These are phyloP conservation scores for Nemopilema nomurai DNA, from an alignment of 30 jellyfish, hydroid and myxozoan species.

Conservation along the genomic window DNA sequence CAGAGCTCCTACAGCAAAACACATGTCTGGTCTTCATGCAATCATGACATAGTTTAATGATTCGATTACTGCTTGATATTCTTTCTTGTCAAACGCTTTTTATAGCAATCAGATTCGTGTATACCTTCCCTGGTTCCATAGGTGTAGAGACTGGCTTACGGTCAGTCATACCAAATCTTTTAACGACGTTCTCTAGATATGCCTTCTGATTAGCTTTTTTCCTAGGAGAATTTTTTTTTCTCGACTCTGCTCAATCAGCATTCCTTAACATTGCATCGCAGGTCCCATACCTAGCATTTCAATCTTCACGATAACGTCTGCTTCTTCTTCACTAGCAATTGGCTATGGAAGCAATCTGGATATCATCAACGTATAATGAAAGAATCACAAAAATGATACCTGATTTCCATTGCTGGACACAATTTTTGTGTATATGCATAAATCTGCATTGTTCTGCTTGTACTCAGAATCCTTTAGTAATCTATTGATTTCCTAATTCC, in stretches of 20 bases:
- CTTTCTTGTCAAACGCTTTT: conserved; percentile 4
- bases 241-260: background rate
- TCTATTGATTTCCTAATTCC: too few relatives aligned
- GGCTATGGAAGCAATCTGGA: too few relatives aligned
- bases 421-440: too few relatives aligned
- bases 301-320: too few relatives aligned
- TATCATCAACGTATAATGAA: too few relatives aligned
- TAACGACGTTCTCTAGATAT: conserved; percentile 17
- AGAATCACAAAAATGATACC: too few relatives aligned
- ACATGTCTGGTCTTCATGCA: conserved; percentile 26
- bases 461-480: too few relatives aligned
- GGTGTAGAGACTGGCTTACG: conserved; percentile 29
- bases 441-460: too few relatives aligned
- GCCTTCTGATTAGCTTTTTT: conserved; percentile 15
- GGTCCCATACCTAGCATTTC: background rate
- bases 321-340: too few relatives aligned
- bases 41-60: conserved; percentile 6
- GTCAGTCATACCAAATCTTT: conserved; percentile 23
- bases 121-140: background rate
- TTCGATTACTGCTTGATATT: conserved; percentile 33
- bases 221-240: background rate
- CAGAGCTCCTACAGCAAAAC: conserved; percentile 5
- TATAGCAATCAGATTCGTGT: too few relatives aligned
- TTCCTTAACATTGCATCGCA: conserved; percentile 13
- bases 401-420: too few relatives aligned